Conservation (phyloP, 2,113 vertebrate genomes). For the Odontesthes bonariensis region DNA sequence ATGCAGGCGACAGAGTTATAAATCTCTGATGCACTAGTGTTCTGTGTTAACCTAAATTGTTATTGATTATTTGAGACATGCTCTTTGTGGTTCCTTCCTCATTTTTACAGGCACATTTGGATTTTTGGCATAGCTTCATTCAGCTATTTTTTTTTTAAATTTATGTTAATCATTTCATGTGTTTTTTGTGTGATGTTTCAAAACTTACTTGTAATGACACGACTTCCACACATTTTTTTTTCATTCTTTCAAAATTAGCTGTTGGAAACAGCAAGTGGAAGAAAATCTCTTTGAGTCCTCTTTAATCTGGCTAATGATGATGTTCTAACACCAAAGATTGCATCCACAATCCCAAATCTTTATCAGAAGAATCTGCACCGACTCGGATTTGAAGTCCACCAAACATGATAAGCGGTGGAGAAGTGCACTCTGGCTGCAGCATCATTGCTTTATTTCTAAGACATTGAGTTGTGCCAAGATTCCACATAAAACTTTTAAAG, state of each 20-base stretch:
- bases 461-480: not conserved
- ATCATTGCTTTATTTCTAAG: not conserved
- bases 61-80: too few species aligned
- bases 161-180: too few species aligned
- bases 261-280: not conserved
- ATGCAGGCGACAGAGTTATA: too few species aligned
- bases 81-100: too few species aligned
- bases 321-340: not conserved
- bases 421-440: not conserved
- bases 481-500: not conserved
- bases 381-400: not conserved
- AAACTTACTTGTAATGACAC: too few species aligned
- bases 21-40: too few species aligned
- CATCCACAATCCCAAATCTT: not conserved
- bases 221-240: too few species aligned
- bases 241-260: not conserved
- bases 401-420: not conserved
- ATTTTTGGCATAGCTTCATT: too few species aligned
- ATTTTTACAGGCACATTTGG: too few species aligned
- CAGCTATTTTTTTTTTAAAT: too few species aligned
- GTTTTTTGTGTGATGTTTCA: too few species aligned
- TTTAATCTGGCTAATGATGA: slow-evolving; percentile 5
- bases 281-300: not conserved
- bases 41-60: too few species aligned
- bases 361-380: not conserved